A percentile compares a stretch with the other conserved stretches of the same genome.
Conservation (phyloP, 2,797 vertebrate species). For the Serranus cabrilla region DNA sequence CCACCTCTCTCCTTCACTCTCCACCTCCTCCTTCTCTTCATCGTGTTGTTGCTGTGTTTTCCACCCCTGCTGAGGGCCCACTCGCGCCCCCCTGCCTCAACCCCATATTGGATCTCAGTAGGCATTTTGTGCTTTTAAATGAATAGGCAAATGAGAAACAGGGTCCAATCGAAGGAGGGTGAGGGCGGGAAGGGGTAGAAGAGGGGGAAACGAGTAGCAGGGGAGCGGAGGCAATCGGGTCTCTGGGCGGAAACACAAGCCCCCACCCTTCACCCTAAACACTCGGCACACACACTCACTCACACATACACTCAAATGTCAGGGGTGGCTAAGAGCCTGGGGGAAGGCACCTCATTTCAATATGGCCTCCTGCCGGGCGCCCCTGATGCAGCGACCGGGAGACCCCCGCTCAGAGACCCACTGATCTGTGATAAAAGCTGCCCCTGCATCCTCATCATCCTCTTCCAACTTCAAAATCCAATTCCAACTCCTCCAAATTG, state of each 20-base stretch:
- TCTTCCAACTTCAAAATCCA: conserved; percentile 84
- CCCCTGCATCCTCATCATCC: conserved; percentile 75
- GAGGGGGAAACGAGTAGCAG: conserved; percentile 75
- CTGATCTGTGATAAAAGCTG: conserved; percentile 87
- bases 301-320: conserved; percentile 77
- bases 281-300: conserved; percentile 54
- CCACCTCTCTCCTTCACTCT: conserved; percentile 63
- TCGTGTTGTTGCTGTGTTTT: conserved; percentile 81
- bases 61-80: conserved; percentile 83
- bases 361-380: conserved; percentile 78
- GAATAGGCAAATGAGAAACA: conserved; percentile 89
- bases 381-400: conserved; percentile 80
- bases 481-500: conserved; percentile 85
- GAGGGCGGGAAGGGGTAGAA: conserved; percentile 60
- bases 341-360: conserved; percentile 84
- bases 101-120: conserved; percentile 91
- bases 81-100: conserved; percentile 85
- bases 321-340: conserved; percentile 80
- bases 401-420: conserved; percentile 77
- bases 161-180: conserved; percentile 72
- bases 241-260: conserved; percentile 79
- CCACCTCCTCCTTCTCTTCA: conserved; percentile 69
- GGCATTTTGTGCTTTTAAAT: conserved; percentile 89
- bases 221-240: conserved; percentile 83
- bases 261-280: conserved; percentile 75